Base-by-base conservation (phyloP, 2,888 invertebrate species). In the Phragmatobia fuliginosa region DNA sequence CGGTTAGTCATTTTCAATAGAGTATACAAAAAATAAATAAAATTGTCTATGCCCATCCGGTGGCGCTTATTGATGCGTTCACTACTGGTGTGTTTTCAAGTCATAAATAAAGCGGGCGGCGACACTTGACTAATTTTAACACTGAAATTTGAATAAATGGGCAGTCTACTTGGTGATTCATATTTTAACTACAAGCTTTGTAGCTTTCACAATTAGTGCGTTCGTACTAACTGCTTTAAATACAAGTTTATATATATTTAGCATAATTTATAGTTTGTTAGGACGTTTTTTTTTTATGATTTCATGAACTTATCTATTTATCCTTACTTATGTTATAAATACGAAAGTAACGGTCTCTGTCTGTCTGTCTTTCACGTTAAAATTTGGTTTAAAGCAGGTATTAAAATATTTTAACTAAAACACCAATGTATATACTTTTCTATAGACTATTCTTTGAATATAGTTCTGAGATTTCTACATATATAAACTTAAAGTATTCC, bases 31-130 rank as follows among this genome's bases (percentile, higher is more conserved):
- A 75, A 8, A 67, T 45, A 58, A 64, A 68, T 65, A 71, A 72
- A 76, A 76, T 66, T 69, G 71, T 77, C 79, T 73, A 71, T 66
- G 52, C 73, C 68, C 85, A 86, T 90, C 90, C 90, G 90, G 83
- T 84, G 82, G 81, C 80, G 85, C 83, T 88, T 87, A 90, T 83
- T 75, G 89, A 88, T 84, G 91, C 91, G 89, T 90, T 88, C 88
- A 88, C 82, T 79, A 60, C 72, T 65, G 65, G 81, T 77, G 80
- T 86, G 87, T 87, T 87, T 88, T 87, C 68, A 81, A 84, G 81
- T 73, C 81, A 74, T 86, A 85, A 88, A 87, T 87, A 78, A n/a
- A 82, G 72, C 71, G 62, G 68, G 72, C 65, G 75, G 68, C 66
- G 79, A 77, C 82, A 79, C 71, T 81, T 78, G 80, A 84, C 83